Evolutionary conservation across 2,797 vertebrate genomes (phyloP).

Genomic region (Onychomys arenicola): DNA sequence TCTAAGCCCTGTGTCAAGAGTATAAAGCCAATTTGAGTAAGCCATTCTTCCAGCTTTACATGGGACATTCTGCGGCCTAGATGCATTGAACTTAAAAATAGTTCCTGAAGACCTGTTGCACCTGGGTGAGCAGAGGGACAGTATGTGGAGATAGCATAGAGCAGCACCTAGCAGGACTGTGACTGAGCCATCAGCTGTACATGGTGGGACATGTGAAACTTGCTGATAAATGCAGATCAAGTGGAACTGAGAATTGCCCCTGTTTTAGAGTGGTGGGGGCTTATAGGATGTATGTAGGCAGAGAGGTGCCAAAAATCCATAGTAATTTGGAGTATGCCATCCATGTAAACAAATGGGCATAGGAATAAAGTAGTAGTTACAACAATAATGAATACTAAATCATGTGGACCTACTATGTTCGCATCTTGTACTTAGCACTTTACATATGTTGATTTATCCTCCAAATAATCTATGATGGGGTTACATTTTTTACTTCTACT

Average conservation of each 20-base stretch:
- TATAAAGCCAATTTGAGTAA: neutral
- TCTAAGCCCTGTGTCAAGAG: neutral
- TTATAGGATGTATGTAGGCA: neutral
- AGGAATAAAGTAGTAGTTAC: neutral
- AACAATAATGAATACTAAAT: neutral
- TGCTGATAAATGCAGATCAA: neutral
- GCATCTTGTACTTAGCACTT: neutral
- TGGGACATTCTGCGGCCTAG: no score
- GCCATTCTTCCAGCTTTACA: neutral
- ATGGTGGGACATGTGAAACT: neutral
- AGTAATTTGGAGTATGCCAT: neutral
- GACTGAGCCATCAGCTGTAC: no score
- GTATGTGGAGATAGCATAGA: neutral
- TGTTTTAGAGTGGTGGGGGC: fast-evolving
- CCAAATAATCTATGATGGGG: neutral
- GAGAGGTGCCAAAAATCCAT: neutral
- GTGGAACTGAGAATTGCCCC: neutral
- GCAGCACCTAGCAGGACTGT: neutral
- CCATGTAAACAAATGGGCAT: neutral
- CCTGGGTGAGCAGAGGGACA: neutral
- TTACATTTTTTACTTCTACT: neutral
- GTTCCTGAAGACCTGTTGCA: neutral
- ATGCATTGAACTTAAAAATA: neutral
- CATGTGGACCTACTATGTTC: neutral
- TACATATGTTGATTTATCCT: neutral